These are phyloP conservation scores for Papilio polytes DNA, from an alignment of 1,140 invertebrate species.

Conservation along the genomic window DNA sequence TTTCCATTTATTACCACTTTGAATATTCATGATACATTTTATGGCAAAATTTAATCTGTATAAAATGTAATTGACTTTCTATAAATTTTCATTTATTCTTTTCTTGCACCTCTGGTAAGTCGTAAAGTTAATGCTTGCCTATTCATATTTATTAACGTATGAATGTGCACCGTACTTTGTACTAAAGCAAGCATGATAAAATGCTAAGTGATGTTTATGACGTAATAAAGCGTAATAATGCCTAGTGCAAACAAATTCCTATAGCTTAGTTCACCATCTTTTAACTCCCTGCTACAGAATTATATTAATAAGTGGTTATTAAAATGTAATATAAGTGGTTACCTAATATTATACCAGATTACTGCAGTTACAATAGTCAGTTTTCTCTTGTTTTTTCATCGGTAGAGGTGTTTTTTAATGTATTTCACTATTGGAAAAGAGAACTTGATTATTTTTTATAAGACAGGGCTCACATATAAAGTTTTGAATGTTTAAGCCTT, in stretches of 20 bases:
- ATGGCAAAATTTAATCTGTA: no score
- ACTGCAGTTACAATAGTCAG: no score
- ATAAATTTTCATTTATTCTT: slow-evolving; percentile 62
- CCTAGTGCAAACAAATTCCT: slow-evolving; percentile 57
- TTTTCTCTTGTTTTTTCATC: no score
- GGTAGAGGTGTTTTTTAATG: no score
- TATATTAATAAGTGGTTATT: neutral
- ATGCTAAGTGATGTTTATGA: slow-evolving; percentile 74
- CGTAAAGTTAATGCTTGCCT: slow-evolving; percentile 74
- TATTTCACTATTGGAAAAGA: no score
- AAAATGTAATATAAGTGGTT: neutral
- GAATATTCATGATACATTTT: neutral
- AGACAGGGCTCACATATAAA: neutral
- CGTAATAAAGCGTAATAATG: slow-evolving; percentile 68
- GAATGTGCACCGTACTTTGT: slow-evolving; percentile 67
- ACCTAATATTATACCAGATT: no score
- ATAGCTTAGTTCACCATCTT: slow-evolving; percentile 46
- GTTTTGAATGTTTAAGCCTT: no score
- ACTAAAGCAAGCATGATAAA: slow-evolving; percentile 68
- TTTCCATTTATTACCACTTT: neutral
- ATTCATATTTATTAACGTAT: slow-evolving; percentile 80
- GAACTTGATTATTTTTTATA: neutral
- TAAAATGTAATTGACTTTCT: neutral
- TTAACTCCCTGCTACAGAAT: slow-evolving; percentile 2
- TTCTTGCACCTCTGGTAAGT: slow-evolving; percentile 70